Evolutionary conservation across 2,113 vertebrate genomes (phyloP).

Genomic region (Cyanistes caeruleus): DNA sequence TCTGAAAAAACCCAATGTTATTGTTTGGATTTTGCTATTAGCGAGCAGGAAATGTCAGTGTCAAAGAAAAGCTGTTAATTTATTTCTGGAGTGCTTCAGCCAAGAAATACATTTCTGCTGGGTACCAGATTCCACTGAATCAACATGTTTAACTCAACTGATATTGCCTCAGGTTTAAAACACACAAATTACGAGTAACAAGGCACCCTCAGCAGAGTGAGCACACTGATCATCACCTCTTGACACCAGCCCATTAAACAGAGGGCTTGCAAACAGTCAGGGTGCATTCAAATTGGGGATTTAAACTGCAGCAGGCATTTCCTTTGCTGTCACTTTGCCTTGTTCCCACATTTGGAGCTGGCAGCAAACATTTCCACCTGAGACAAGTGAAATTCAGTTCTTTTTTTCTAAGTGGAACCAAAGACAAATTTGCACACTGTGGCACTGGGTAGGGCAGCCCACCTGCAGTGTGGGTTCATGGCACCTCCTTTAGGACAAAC

Average conservation of each 20-base stretch:
- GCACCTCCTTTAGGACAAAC: neutral
- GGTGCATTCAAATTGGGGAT: neutral
- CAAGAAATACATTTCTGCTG: neutral
- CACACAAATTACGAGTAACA: neutral
- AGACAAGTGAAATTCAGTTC: neutral
- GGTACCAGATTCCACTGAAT: neutral
- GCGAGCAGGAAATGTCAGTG: neutral
- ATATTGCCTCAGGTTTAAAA: neutral
- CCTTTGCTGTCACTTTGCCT: neutral
- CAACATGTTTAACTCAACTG: neutral
- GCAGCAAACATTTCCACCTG: neutral
- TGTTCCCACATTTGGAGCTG: neutral
- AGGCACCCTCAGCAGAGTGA: neutral
- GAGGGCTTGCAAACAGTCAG: neutral
- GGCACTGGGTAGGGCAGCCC: neutral
- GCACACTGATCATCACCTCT: neutral
- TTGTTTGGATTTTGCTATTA: neutral
- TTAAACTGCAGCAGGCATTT: neutral
- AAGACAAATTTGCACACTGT: neutral
- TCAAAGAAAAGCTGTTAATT: neutral
- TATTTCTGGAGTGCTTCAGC: neutral
- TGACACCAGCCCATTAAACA: neutral
- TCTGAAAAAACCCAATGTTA: neutral
- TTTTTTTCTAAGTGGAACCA: neutral
- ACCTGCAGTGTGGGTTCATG: neutral